A percentile compares a stretch with the other conserved stretches of the same genome.
Evolutionary conservation across 1,140 invertebrate species (phyloP).

Genomic region (Drosophila subpulchrella): DNA sequence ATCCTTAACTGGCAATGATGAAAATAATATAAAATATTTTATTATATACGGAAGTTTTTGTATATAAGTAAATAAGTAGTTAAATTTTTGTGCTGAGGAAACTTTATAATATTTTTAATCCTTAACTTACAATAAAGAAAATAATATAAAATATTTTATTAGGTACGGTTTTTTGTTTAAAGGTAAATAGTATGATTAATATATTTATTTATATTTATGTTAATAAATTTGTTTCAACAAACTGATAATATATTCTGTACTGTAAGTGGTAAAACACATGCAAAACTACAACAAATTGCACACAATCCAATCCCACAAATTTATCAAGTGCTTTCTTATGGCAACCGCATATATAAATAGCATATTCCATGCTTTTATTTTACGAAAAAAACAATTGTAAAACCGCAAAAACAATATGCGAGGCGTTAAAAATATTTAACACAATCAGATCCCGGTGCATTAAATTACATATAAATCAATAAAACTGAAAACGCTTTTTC

Average conservation of each 20-base stretch:
- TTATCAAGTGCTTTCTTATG: background rate
- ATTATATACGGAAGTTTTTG: too few relatives aligned
- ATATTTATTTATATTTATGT: too few relatives aligned
- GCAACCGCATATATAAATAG: constrained; percentile 15
- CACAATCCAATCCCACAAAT: background rate
- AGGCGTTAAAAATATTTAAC: constrained; percentile 59
- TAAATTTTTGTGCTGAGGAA: background rate
- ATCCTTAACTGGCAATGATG: background rate
- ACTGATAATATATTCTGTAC: too few relatives aligned
- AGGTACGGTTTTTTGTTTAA: too few relatives aligned
- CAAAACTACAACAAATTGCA: background rate
- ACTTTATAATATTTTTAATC: too few relatives aligned
- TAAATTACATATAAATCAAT: constrained; percentile 68
- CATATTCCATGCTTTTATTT: constrained; percentile 20
- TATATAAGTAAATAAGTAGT: too few relatives aligned
- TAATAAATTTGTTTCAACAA: too few relatives aligned
- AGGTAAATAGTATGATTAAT: too few relatives aligned
- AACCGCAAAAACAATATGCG: constrained; percentile 51
- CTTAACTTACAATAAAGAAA: background rate
- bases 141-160: background rate
- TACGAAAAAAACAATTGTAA: constrained; percentile 19
- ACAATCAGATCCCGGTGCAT: constrained; percentile 43
- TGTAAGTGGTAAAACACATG: background rate
- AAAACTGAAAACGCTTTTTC: constrained; percentile 42
- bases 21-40: background rate